Conservation (phyloP, 2,888 invertebrate genomes). For the Pterobdella sp. region DNA sequence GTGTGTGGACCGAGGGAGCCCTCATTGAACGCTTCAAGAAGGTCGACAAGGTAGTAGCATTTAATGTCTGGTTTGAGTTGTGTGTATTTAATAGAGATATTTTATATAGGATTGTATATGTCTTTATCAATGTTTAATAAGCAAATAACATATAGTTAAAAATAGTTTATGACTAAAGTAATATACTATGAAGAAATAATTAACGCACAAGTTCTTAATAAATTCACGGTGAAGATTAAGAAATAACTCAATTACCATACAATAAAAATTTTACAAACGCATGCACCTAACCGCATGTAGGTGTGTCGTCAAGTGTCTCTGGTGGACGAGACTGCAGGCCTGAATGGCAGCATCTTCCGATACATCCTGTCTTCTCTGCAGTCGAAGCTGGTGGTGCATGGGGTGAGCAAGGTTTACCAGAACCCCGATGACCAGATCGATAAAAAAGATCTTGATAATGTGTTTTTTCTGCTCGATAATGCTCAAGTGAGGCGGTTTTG, state of each 20-base stretch:
- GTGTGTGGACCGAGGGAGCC: conserved; percentile 79
- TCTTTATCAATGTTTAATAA: neutral
- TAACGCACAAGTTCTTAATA: no score
- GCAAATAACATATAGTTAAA: no score
- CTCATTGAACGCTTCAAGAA: conserved; percentile 69
- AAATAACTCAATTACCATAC: no score
- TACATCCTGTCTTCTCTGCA: conserved; percentile 82
- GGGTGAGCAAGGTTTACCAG: conserved; percentile 52
- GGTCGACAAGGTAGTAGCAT: conserved; percentile 49
- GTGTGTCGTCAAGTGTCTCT: conserved; percentile 74
- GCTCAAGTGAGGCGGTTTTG: conserved; percentile 58
- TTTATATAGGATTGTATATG: neutral
- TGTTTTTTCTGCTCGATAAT: conserved; percentile 79
- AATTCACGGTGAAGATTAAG: no score
- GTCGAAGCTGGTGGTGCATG: conserved; percentile 62
- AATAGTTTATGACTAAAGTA: no score
- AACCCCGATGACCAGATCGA: conserved; percentile 39
- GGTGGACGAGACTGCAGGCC: conserved; percentile 62
- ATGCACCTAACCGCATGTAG: neutral
- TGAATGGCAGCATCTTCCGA: conserved; percentile 66
- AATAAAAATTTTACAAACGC: no score
- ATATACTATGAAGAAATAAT: no score
- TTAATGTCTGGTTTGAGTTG: neutral
- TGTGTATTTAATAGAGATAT: neutral
- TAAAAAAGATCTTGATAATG: conserved; percentile 58